Base-by-base conservation (phyloP, 2,113 vertebrate species). In the Gila orcuttii region DNA sequence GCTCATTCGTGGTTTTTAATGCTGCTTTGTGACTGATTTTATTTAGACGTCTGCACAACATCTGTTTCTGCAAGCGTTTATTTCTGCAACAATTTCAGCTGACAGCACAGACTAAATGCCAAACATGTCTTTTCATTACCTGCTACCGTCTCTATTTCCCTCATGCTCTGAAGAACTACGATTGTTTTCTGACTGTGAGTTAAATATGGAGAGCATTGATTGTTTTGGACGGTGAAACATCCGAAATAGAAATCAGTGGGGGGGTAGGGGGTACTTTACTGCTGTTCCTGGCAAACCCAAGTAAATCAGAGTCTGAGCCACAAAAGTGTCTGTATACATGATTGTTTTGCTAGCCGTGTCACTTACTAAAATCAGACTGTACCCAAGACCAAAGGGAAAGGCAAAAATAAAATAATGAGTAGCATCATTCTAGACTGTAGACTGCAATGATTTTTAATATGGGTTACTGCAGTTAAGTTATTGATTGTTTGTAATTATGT, bases 161-260 rank as follows among this genome's bases (percentile, higher is more conserved):
- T 85, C 77, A 60, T 82, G 68, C 57, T 74, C 77, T 66, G 73
- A 87, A 82, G 31, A 47, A 73, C 73, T 68, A 42, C 57, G 74
- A 79, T 83, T 71, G 73, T 74, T 28, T 85, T 87, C 84, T 87
- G 74, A 71, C 25, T 0, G 17, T 88, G 85, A 85, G 79, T 73
- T 69, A 86, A 85, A 86, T 86, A 83, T 82, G 85, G 87, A 86
- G 68, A 84, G 82, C 88, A 64, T 55, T 85, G 86, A 79, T 89
- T 89, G 80, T 87, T 79, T 84, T 85, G 86, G 77, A 87, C 64
- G 76, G 52, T 84, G 76, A 83, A 83, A 87, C 86, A 87, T 76
- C 83, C 75, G 64, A 86, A 60, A 82, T 85, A 81, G 85, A 85
- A 28, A 28, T 28, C 28, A 28, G 28, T 28, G 68, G 33, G 50